Evolutionary conservation across 2,797 vertebrate genomes (phyloP), one percentile per base, ranked within the genome.

Genomic region (Morelia viridis): DNA sequence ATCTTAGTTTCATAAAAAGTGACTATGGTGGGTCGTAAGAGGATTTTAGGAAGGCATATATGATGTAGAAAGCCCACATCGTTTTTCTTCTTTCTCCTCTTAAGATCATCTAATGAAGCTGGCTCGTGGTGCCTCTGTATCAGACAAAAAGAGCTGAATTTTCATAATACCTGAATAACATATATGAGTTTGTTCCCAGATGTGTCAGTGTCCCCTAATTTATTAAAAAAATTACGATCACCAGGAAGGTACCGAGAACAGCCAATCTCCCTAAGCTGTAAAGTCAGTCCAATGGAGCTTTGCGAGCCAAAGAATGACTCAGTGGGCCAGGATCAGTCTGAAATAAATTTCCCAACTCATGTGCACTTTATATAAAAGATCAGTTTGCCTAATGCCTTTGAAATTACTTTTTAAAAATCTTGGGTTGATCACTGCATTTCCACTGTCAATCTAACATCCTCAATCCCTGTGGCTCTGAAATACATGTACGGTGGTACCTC

Each of bases 401-500:
- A 85, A 94, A 95, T 93, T 90, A 91, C 90, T 92, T 93, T 87
- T 46, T 64, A 57, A 94, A 96, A 94, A 84, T 71, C 85, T 95
- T 93, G 93, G 86, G 88, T 92, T 94, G 80, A 94, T 0, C 2
- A 8, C 0, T 93, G 57, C 89, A 93, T 94, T 91, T 50, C 85
- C 85, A 92, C 94, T 94, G 50, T 93, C 91, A 94, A 65, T 92
- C 92, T 65, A 85, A 7, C 58, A 94, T 50, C 2, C 86, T 92
- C 93, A 95, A 93, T 95, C 94, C 94, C 93, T 92, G 31, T 94
- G 93, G 95, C 93, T 94, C 88, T 91, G 87, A 8, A 50, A 92
- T 90, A 96, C 84, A 62, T 94, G 88, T n/a, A n/a, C n/a, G n/a
- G n/a, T n/a, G n/a, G n/a, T n/a, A n/a, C n/a, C n/a, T n/a, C n/a